Conservation (phyloP, 2,888 invertebrate species). For the Dolichomitus sp. region DNA sequence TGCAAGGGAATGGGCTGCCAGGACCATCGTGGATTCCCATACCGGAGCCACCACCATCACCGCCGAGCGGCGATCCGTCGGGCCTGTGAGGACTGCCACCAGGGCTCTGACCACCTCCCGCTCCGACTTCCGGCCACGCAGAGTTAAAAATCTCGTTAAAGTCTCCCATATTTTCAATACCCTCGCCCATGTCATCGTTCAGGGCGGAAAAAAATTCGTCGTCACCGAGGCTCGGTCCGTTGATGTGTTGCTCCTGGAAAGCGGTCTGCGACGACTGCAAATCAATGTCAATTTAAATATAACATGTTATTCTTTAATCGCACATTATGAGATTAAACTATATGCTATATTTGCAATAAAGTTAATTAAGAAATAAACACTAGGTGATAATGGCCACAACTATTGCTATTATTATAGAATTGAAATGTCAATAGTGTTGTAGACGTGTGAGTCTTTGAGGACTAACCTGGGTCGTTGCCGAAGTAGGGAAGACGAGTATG, state of each 20-base stretch:
- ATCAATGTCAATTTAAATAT: background rate
- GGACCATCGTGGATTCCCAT: slow-evolving; percentile 85
- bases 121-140: slow-evolving; percentile 89
- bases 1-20: slow-evolving; percentile 87
- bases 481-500: slow-evolving; percentile 99
- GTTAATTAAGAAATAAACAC: background rate
- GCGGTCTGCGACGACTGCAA: slow-evolving; percentile 90
- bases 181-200: slow-evolving; percentile 89
- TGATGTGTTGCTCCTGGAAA: slow-evolving; percentile 90
- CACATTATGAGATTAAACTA: too few species aligned
- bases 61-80: slow-evolving; percentile 84
- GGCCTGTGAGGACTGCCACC: slow-evolving; percentile 88
- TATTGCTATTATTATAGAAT: background rate
- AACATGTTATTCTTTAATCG: too few species aligned
- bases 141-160: slow-evolving; percentile 92
- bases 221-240: slow-evolving; percentile 90
- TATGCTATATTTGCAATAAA: too few species aligned
- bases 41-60: slow-evolving; percentile 84
- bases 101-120: slow-evolving; percentile 88
- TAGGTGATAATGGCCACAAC: too few species aligned
- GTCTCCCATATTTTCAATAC: slow-evolving; percentile 91
- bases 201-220: slow-evolving; percentile 90
- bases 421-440: background rate
- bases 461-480: slow-evolving; percentile 95
- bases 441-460: too few species aligned